phyloP scores from a whole-genome alignment of 1,140 invertebrate genomes.

The Bicyclus anynana region DNA sequence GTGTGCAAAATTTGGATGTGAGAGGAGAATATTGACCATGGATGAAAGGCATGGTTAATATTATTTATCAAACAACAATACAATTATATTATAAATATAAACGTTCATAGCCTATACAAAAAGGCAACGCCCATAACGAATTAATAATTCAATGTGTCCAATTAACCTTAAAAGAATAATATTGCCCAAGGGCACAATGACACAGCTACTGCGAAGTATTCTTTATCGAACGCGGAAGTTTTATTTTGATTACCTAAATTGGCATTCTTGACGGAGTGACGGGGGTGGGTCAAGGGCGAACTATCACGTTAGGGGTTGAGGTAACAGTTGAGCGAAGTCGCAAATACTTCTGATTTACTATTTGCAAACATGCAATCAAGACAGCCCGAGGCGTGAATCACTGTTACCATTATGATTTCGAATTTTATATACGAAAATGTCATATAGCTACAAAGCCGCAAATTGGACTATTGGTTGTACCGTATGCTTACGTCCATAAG shows the following conservation, averaged over 20 bases:
- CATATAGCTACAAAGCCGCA: too few relatives aligned
- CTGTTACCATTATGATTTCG: too few relatives aligned
- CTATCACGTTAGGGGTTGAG: conserved; percentile 19
- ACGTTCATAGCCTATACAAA: too few relatives aligned
- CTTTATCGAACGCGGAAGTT: conserved; percentile 23
- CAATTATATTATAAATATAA: too few relatives aligned
- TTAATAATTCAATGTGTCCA: background rate
- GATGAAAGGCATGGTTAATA: too few relatives aligned
- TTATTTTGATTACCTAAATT: conserved; percentile 24
- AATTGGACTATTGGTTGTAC: too few relatives aligned
- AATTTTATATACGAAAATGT: too few relatives aligned
- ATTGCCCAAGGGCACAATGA: conserved; percentile 4
- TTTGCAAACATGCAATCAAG: conserved; percentile 10
- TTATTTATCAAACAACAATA: too few relatives aligned
- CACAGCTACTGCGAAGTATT: conserved; percentile 11
- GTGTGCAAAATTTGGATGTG: too few relatives aligned
- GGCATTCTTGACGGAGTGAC: background rate
- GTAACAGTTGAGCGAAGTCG: conserved; percentile 4
- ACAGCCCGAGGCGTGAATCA: too few relatives aligned
- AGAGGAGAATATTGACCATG: too few relatives aligned
- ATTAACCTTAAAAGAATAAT: conserved; percentile 2
- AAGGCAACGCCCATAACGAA: background rate
- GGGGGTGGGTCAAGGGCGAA: conserved; percentile 17
- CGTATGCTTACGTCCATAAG: too few relatives aligned
- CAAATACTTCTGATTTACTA: conserved; percentile 11